These are phyloP conservation scores for Polypedilum vanderplanki DNA, from an alignment of 1,140 invertebrate species.

Conservation along the genomic window DNA sequence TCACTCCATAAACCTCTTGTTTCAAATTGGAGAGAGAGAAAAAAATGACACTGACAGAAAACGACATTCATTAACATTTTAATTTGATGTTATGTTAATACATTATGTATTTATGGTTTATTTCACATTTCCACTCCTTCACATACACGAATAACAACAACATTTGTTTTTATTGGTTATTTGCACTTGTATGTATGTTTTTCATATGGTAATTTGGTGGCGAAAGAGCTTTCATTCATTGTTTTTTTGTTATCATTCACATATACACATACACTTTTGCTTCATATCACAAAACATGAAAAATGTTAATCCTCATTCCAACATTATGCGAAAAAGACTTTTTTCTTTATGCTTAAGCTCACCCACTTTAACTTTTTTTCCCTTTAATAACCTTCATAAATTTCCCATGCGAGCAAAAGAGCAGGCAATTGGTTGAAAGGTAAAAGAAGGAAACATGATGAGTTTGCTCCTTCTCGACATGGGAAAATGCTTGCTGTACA, in stretches of 20 bases:
- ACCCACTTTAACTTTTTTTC: neutral
- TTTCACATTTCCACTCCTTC: constrained; percentile 7
- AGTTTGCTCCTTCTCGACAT: neutral
- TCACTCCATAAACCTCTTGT: neutral
- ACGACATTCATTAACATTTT: constrained; percentile 11
- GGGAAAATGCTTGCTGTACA: constrained; percentile 4
- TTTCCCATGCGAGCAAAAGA: neutral
- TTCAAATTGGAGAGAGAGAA: neutral
- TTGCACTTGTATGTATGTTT: neutral
- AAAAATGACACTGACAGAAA: neutral
- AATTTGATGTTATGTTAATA: constrained; percentile 14
- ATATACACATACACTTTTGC: neutral
- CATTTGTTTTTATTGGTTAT: neutral
- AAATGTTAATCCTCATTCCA: neutral
- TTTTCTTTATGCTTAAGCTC: neutral
- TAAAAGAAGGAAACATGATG: no score
- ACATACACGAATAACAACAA: neutral
- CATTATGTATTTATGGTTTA: constrained; percentile 15
- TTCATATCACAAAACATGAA: neutral
- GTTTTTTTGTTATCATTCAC: neutral
- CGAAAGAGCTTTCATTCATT: neutral
- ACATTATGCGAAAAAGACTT: neutral
- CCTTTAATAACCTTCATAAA: constrained; percentile 13
- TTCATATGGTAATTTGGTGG: neutral
- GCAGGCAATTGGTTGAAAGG: no score